phyloP scores from a whole-genome alignment of 2,797 vertebrate genomes.

The Dromococcyx pavoninus region DNA sequence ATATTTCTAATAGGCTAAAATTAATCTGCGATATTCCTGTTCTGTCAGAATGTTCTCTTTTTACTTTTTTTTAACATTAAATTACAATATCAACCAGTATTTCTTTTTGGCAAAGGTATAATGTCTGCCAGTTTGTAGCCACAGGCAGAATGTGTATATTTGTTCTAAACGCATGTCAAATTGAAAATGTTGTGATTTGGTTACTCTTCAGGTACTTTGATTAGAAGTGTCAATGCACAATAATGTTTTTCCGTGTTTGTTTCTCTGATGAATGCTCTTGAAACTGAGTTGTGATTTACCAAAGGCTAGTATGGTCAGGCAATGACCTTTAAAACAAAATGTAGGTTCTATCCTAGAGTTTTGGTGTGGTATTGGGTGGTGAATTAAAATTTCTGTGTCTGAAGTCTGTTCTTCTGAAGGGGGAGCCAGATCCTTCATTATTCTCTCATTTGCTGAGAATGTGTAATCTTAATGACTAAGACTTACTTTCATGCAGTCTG shows the following conservation, averaged over 20 bases:
- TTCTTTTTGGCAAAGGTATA: background rate
- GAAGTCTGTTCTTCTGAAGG: background rate
- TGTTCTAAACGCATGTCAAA: background rate
- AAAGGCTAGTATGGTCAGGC: background rate
- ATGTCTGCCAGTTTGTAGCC: background rate
- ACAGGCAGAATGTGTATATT: background rate
- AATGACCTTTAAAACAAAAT: background rate
- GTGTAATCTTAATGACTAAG: background rate
- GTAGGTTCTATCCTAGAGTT: background rate
- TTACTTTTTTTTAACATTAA: background rate
- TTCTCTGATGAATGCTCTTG: background rate
- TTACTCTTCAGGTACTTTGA: background rate
- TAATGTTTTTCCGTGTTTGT: background rate
- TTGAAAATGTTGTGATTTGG: background rate
- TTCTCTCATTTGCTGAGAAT: background rate
- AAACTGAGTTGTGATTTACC: background rate
- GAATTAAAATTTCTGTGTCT: background rate
- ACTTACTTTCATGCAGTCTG: background rate
- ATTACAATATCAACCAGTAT: background rate
- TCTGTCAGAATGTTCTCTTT: background rate
- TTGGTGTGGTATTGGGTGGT: background rate
- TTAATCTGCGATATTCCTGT: background rate
- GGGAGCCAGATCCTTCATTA: background rate
- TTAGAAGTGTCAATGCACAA: background rate
- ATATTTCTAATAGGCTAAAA: background rate